These are phyloP conservation scores for Stenopsyche tienmushanensis DNA, from an alignment of 1,140 invertebrate genomes.

Conservation along the genomic window DNA sequence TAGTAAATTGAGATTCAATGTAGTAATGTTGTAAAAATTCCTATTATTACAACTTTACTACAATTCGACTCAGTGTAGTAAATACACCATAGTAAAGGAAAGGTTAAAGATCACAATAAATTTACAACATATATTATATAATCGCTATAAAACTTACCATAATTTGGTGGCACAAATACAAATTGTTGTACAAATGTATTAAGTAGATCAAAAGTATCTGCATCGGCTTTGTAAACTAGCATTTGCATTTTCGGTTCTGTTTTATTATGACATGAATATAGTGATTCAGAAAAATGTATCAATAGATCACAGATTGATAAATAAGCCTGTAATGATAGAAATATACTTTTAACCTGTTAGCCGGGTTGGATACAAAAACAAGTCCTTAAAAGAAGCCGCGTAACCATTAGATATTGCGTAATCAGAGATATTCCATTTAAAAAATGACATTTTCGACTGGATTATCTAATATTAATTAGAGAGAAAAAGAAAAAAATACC, in stretches of 20 bases:
- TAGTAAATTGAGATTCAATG: too few relatives aligned
- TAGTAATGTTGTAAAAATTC: too few relatives aligned
- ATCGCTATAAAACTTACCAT: slow-evolving; percentile 59
- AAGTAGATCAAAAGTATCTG: slow-evolving; percentile 76
- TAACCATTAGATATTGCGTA: too few relatives aligned
- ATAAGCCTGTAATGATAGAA: slow-evolving; percentile 71
- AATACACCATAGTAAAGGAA: too few relatives aligned
- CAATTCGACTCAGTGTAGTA: too few relatives aligned
- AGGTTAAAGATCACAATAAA: too few relatives aligned
- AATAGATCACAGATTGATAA: slow-evolving; percentile 92
- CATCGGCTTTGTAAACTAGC: slow-evolving; percentile 82
- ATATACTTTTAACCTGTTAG: slow-evolving; percentile 7
- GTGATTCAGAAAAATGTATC: slow-evolving; percentile 91
- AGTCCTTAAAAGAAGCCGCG: too few relatives aligned
- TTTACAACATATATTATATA: not conserved
- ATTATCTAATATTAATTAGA: too few relatives aligned
- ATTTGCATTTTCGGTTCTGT: slow-evolving; percentile 64
- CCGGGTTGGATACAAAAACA: not conserved
- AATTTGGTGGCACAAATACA: slow-evolving; percentile 88
- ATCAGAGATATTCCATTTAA: too few relatives aligned
- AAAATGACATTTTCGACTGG: too few relatives aligned
- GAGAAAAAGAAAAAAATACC: slow-evolving; percentile 43
- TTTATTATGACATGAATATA: slow-evolving; percentile 58
- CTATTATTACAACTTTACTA: too few relatives aligned
- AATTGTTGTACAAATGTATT: slow-evolving; percentile 91